phyloP scores from a whole-genome alignment of 2,797 vertebrate genomes.

The Otolemur crassicaudatus region DNA sequence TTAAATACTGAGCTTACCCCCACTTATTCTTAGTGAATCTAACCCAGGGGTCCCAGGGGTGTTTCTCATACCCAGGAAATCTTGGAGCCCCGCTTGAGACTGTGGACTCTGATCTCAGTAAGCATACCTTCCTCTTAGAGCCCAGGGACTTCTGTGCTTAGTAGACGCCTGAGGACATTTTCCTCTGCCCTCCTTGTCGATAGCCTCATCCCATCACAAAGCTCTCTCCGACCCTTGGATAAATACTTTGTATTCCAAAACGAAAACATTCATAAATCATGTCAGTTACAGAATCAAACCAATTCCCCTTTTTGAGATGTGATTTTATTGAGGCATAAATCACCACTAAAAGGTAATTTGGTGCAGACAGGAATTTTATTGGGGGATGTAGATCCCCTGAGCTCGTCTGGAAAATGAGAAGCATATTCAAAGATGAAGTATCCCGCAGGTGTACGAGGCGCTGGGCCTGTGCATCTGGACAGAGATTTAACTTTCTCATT shows the following conservation, averaged over 20 bases:
- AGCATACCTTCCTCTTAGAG: background rate
- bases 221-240: background rate
- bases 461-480: slow-evolving; percentile 73
- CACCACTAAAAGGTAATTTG: slow-evolving; percentile 78
- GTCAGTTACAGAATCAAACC: slow-evolving; percentile 77
- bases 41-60: background rate
- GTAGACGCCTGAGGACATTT: background rate
- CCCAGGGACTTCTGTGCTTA: background rate
- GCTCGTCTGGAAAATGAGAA: slow-evolving; percentile 85
- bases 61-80: background rate
- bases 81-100: background rate
- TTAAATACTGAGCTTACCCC: background rate
- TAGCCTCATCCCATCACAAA: background rate
- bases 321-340: slow-evolving; percentile 85
- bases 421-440: slow-evolving; percentile 67
- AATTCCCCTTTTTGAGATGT: slow-evolving; percentile 64
- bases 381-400: slow-evolving; percentile 73
- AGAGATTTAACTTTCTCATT: slow-evolving; percentile 81
- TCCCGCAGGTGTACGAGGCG: slow-evolving; percentile 60
- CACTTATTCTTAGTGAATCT: background rate
- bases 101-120: background rate
- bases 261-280: slow-evolving; percentile 4
- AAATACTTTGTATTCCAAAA: slow-evolving; percentile 64
- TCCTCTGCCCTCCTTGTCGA: background rate
- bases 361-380: slow-evolving; percentile 81